Base-by-base conservation (phyloP, 2,888 invertebrate genomes). In the Brachypterus glaber region DNA sequence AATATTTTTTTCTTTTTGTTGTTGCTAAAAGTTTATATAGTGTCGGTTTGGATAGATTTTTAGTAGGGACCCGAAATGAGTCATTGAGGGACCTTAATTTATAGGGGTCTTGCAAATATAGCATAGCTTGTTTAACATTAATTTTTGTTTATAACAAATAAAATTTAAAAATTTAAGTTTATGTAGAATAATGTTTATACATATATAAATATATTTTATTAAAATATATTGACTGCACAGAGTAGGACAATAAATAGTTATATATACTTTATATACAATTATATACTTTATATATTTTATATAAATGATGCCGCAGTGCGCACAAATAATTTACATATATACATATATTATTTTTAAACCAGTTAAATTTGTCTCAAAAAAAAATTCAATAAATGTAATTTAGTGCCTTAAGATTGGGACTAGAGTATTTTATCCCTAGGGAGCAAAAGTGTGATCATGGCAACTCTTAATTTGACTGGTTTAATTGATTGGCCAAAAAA, bases 101-200 rank as follows among this genome's bases (percentile, higher is more conserved):
- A 48, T 59, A 59, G 60, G 60, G 59, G 58, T 55, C 49, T 58
- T 60, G 59, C 59, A 59, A 60, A 60, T 62, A 59, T 54, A 56
- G 55, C 45, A 41, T 54, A 53, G 48, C 39, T 42, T 40, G 34
- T 43, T 47, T 49, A 17, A 14, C 33, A 38, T 32, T 26, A 45
- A 47, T 48, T 46, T 17, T 56, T 58, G 57, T 59, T 58, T 51
- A 58, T 60, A 54, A 58, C 54, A 57, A 55, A 55, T 50, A 27
- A 9, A 5, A 27, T 9, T 27, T 27, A 11, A 27, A 42, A 40
- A 34, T 29, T 31, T 49, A 48, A 43, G 46, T 42, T 25, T 35
- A 49, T 48, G 43, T 49, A 51, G 46, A 48, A 46, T 45, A 45
- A 49, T 51, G 49, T 54, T 49, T 51, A 52, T 49, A 50, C 33